A percentile compares a stretch with the other conserved stretches of the same genome.
Conservation (phyloP, 2,888 invertebrate species). For the Branchinecta sandiegonensis region DNA sequence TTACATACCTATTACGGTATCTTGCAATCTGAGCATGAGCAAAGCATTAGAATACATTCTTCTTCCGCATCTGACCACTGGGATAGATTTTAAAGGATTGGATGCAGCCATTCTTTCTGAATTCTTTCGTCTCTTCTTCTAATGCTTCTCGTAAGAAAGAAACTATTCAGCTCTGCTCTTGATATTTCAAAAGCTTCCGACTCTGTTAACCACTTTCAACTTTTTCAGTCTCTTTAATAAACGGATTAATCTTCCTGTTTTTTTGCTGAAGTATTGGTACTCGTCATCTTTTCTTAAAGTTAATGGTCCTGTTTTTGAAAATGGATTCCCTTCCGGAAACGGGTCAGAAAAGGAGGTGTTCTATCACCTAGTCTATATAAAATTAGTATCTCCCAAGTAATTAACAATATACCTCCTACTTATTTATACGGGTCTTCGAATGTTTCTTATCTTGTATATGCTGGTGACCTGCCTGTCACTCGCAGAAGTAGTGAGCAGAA, state of each 20-base stretch:
- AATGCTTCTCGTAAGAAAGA: not conserved
- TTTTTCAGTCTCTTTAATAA: slow-evolving; percentile 2
- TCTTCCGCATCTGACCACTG: not conserved
- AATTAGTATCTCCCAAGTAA: slow-evolving; percentile 1
- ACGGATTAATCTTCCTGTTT: too few relatives aligned
- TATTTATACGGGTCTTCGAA: not conserved
- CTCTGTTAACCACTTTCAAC: not conserved
- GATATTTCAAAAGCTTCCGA: not conserved
- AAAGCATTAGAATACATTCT: not conserved
- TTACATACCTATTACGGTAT: not conserved
- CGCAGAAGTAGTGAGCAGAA: too few relatives aligned
- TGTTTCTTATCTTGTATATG: slow-evolving; percentile 7
- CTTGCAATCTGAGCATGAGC: not conserved
- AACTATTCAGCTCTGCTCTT: not conserved
- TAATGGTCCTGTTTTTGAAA: slow-evolving; percentile 5
- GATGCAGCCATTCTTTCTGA: not conserved
- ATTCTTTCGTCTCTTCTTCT: not conserved
- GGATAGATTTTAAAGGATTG: not conserved
- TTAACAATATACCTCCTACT: not conserved
- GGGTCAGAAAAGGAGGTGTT: not conserved
- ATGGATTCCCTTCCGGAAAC: not conserved
- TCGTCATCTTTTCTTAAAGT: slow-evolving; percentile 2
- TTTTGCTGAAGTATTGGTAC: slow-evolving; percentile 10
- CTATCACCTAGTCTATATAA: slow-evolving; percentile 11
- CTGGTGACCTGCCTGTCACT: not conserved